Conservation (phyloP, 2,797 vertebrate genomes). For the Bovichtus variegatus region DNA sequence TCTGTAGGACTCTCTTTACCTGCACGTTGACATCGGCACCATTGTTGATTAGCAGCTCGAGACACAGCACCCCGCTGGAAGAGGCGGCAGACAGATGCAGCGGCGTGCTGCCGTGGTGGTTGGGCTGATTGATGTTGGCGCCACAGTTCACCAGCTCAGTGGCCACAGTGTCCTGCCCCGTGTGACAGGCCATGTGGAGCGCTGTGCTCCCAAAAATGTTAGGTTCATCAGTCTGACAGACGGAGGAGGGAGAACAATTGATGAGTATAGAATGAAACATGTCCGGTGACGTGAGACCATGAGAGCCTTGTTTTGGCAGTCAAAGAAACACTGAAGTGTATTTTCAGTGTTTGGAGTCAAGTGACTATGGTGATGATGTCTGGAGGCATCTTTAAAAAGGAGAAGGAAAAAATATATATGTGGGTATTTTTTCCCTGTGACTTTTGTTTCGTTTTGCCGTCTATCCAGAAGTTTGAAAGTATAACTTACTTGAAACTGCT, state of each 20-base stretch:
- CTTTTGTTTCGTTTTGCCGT: too few species aligned
- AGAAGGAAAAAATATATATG: not conserved
- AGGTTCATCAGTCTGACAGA: constrained; percentile 90
- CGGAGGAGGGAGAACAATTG: not conserved
- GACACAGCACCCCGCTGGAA: constrained; percentile 93
- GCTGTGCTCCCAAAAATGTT: constrained; percentile 94
- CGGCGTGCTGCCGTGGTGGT: constrained; percentile 91
- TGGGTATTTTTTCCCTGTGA: too few species aligned
- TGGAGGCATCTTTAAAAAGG: not conserved
- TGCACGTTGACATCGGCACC: constrained; percentile 94
- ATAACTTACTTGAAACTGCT: too few species aligned
- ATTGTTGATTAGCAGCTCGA: constrained; percentile 96
- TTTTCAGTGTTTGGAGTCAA: not conserved
- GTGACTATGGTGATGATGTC: not conserved
- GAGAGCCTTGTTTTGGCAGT: not conserved
- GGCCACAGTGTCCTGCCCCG: constrained; percentile 92
- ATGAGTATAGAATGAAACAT: not conserved
- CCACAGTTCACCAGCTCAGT: constrained; percentile 94
- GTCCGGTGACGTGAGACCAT: not conserved
- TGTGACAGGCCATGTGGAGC: constrained; percentile 96
- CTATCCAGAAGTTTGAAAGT: too few species aligned
- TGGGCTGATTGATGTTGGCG: constrained; percentile 94
- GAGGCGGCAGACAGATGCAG: constrained; percentile 95
- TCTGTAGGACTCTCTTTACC: constrained; percentile 80
- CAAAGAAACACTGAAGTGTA: not conserved